Conservation (phyloP, 2,797 vertebrate genomes). For the Microcaecilia unicolor region DNA sequence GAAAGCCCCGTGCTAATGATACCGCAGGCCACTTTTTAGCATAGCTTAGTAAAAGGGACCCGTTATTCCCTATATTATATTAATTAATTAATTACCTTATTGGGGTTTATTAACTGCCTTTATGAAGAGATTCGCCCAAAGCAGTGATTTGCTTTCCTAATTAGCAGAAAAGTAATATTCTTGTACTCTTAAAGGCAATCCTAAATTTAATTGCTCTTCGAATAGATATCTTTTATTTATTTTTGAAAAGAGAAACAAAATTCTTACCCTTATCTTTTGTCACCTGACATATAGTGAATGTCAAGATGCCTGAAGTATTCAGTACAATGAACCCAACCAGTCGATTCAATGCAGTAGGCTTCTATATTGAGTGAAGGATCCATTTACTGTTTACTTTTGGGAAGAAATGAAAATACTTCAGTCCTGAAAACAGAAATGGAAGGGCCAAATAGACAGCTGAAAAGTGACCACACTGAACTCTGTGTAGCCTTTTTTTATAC, state of each 20-base stretch:
- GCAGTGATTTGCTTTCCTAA: too few species aligned
- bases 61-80: too few species aligned
- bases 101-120: too few species aligned
- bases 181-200: not conserved
- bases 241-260: too few species aligned
- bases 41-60: too few species aligned
- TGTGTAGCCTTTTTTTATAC: too few species aligned
- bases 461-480: too few species aligned
- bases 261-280: conserved; percentile 12
- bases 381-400: conserved; percentile 19
- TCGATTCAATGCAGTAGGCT: conserved; percentile 2
- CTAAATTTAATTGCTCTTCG: not conserved
- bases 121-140: too few species aligned
- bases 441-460: too few species aligned
- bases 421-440: conserved; percentile 9
- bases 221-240: conserved; percentile 5
- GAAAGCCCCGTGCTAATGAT: too few species aligned
- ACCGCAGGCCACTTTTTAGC: too few species aligned
- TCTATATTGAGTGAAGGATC: conserved; percentile 4
- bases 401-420: not conserved
- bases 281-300: conserved; percentile 31
- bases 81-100: too few species aligned
- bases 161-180: not conserved
- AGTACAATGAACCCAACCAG: not conserved
- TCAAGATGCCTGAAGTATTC: conserved; percentile 18